These are phyloP conservation scores for Zele albiditarsus DNA, from an alignment of 2,888 invertebrate species.

Conservation along the genomic window DNA sequence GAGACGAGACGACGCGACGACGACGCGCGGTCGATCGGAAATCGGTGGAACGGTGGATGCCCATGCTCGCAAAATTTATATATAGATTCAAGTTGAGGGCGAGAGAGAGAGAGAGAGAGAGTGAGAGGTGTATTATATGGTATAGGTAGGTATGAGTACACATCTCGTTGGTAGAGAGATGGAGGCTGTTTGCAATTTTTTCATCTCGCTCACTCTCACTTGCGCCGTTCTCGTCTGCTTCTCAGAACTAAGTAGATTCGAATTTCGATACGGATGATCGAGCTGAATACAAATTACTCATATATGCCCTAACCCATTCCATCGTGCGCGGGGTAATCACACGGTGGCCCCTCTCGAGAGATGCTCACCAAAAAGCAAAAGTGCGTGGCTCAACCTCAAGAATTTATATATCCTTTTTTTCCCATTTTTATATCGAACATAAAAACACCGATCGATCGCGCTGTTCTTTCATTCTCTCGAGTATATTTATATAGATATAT, in stretches of 20 bases:
- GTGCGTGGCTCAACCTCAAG: conserved; percentile 58
- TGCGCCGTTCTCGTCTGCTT: conserved; percentile 51
- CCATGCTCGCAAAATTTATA: background rate
- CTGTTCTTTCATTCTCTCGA: background rate
- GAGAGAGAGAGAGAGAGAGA: conserved; percentile 32
- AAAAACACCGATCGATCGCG: conserved; percentile 20
- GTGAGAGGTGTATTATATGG: too few relatives aligned
- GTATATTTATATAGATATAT: conserved; percentile 19
- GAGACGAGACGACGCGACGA: conserved; percentile 35
- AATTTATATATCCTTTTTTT: conserved; percentile 40
- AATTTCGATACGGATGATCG: conserved; percentile 74
- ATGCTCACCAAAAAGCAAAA: conserved; percentile 62
- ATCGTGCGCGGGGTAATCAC: conserved; percentile 66
- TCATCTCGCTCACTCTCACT: conserved; percentile 17
- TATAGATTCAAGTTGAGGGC: conserved; percentile 38
- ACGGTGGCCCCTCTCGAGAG: conserved; percentile 68
- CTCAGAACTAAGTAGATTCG: conserved; percentile 74
- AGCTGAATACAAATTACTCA: conserved; percentile 74
- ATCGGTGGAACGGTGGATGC: conserved; percentile 38
- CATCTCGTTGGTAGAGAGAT: conserved; percentile 20
- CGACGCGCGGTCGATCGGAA: conserved; percentile 33
- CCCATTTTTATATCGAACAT: conserved; percentile 47
- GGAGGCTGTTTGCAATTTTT: conserved; percentile 15
- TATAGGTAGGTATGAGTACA: conserved; percentile 26
- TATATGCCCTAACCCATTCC: conserved; percentile 67